These are phyloP conservation scores for Andrena dorsata DNA, from an alignment of 2,888 invertebrate genomes.

Conservation along the genomic window DNA sequence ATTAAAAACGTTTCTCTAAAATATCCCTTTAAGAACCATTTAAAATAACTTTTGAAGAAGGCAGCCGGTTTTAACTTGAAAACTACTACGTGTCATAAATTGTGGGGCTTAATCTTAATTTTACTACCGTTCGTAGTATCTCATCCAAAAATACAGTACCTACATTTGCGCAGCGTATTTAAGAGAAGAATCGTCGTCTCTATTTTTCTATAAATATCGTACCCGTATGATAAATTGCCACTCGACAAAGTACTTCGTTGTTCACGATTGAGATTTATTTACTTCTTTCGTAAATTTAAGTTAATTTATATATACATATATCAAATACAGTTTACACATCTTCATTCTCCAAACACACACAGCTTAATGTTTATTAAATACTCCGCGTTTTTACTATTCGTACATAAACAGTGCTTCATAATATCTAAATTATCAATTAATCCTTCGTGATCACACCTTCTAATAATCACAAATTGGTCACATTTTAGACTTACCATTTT, in stretches of 20 bases:
- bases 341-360: too few species aligned
- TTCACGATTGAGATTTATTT: background rate
- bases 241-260: background rate
- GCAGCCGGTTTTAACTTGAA: background rate
- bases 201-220: slow-evolving; percentile 24
- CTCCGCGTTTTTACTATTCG: too few species aligned
- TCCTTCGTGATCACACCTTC: too few species aligned
- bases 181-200: slow-evolving; percentile 9
- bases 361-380: too few species aligned
- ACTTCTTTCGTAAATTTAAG: background rate
- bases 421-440: too few species aligned
- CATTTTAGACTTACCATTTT: too few species aligned
- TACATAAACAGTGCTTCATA: too few species aligned
- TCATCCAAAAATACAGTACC: slow-evolving; percentile 14
- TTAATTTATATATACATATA: too few species aligned
- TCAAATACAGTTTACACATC: too few species aligned
- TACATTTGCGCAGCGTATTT: slow-evolving; percentile 1
- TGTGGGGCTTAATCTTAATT: slow-evolving; percentile 24
- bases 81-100: slow-evolving; percentile 7
- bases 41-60: background rate
- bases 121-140: slow-evolving; percentile 15
- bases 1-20: background rate
- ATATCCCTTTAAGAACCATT: background rate
- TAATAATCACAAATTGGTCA: too few species aligned
- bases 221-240: background rate